phyloP scores from a whole-genome alignment of 2,888 invertebrate genomes.

The Metallyticus violacea region DNA sequence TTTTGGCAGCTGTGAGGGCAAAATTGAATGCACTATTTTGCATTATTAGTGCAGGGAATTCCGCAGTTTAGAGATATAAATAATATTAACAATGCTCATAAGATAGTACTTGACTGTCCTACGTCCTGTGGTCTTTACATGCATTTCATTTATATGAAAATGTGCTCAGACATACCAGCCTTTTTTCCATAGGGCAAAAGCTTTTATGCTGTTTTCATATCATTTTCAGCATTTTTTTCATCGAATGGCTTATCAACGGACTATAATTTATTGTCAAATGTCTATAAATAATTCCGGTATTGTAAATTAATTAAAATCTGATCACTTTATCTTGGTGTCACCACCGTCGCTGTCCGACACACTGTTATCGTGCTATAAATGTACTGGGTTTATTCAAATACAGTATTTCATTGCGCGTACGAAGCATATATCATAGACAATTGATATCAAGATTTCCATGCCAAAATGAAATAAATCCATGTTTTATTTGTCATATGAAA shows the following conservation, averaged over 20 bases:
- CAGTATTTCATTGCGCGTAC: neutral
- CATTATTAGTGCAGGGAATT: too few relatives aligned
- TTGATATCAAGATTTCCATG: neutral
- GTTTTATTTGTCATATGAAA: neutral
- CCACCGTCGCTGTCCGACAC: neutral
- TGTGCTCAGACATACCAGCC: too few relatives aligned
- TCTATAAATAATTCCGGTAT: neutral
- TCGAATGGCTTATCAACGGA: neutral
- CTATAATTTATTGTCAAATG: neutral
- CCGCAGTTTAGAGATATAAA: too few relatives aligned
- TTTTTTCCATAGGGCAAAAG: too few relatives aligned
- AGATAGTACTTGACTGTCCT: too few relatives aligned
- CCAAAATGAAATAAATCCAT: neutral
- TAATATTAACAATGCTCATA: too few relatives aligned
- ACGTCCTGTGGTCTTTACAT: too few relatives aligned
- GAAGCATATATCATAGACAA: neutral
- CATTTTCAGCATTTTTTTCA: neutral
- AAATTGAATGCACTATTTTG: too few relatives aligned
- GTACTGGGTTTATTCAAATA: neutral
- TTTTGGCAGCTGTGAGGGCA: too few relatives aligned
- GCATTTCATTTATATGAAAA: too few relatives aligned
- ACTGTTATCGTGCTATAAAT: neutral
- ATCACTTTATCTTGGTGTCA: neutral
- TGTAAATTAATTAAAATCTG: neutral
- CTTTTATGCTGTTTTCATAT: neutral